A percentile compares a stretch with the other conserved stretches of the same genome.
These are phyloP conservation scores for Ormia ochracea DNA, from an alignment of 2,888 invertebrate species.

Conservation along the genomic window DNA sequence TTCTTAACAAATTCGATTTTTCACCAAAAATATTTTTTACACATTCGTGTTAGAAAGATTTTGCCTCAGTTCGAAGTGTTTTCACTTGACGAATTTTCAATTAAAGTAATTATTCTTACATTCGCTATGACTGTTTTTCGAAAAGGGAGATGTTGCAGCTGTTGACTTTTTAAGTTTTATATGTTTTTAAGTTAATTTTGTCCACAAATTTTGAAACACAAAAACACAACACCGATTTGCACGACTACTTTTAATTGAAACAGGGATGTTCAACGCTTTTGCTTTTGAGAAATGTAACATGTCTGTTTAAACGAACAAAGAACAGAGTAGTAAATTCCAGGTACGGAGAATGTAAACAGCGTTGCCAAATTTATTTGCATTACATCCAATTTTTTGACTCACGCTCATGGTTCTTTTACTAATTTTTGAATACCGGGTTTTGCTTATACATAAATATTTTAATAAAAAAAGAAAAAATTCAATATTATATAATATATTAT, in stretches of 20 bases:
- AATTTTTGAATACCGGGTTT: no score
- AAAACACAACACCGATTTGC: conserved; percentile 60
- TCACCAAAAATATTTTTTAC: conserved; percentile 52
- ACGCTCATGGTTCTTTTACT: no score
- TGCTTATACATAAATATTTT: no score
- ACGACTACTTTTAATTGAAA: conserved; percentile 33
- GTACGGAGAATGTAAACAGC: no score
- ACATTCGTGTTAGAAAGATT: neutral
- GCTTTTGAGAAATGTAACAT: neutral
- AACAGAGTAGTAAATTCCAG: conserved; percentile 2
- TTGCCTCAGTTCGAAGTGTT: neutral
- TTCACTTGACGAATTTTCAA: conserved; percentile 40
- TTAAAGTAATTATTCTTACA: conserved; percentile 43
- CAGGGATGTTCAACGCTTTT: conserved; percentile 44
- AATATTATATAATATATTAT: no score
- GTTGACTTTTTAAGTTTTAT: conserved; percentile 17
- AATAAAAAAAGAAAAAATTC: no score
- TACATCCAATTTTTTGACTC: no score
- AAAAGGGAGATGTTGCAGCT: conserved; percentile 20
- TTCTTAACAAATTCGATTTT: conserved; percentile 62
- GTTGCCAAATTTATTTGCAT: no score
- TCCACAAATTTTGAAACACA: conserved; percentile 30
- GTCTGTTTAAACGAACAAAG: neutral
- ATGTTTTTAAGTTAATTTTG: conserved; percentile 30
- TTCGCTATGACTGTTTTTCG: conserved; percentile 27